Evolutionary conservation across 2,113 vertebrate genomes (phyloP).

Genomic region (Phainopepla nitens): DNA sequence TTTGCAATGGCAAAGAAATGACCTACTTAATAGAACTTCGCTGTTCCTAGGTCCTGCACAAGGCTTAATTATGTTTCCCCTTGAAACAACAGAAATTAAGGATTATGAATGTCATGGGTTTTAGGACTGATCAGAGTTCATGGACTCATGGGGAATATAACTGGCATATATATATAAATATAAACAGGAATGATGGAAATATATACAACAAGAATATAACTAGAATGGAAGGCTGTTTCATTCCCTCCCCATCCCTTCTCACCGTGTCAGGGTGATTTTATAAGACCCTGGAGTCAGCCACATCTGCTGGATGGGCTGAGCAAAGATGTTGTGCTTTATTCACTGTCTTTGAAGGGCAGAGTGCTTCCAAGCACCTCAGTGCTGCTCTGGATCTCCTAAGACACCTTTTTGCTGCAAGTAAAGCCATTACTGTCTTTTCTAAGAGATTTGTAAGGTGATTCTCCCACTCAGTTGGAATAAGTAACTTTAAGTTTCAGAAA

Average conservation of each 20-base stretch:
- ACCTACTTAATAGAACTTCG: constrained; percentile 47
- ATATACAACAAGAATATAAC: not conserved
- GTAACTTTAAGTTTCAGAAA: not conserved
- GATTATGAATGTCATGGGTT: not conserved
- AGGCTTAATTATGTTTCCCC: constrained; percentile 51
- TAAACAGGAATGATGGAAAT: not conserved
- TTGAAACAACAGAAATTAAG: constrained; percentile 45
- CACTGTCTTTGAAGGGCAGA: not conserved
- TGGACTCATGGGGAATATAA: not conserved
- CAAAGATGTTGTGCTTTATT: not conserved
- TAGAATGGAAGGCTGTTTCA: not conserved
- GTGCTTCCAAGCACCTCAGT: fast-evolving
- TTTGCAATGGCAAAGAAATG: constrained; percentile 36
- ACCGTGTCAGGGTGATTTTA: not conserved
- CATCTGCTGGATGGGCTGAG: not conserved
- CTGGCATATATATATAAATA: not conserved
- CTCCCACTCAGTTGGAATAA: not conserved
- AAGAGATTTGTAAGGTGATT: not conserved
- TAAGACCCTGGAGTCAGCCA: not conserved
- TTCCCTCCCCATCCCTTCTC: not conserved
- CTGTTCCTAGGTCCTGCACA: constrained; percentile 13
- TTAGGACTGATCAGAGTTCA: constrained; percentile 13
- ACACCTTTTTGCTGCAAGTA: not conserved
- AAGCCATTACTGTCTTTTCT: not conserved
- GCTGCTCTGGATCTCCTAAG: not conserved